A percentile compares a stretch with the other conserved stretches of the same genome.
Evolutionary conservation across 2,113 vertebrate species (phyloP).

Genomic region (Piaya cayana): DNA sequence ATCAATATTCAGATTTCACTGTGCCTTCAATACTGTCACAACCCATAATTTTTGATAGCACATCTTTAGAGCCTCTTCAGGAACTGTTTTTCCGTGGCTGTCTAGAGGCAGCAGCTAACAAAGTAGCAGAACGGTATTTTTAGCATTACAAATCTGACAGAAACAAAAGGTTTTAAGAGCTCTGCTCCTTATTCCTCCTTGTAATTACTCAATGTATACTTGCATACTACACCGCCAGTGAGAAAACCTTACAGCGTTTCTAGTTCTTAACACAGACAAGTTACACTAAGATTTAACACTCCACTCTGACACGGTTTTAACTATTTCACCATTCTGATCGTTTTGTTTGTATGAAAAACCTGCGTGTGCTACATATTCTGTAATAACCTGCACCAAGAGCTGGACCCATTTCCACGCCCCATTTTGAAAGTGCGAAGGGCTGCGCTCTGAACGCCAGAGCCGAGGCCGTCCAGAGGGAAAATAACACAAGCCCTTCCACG

Average conservation of each 20-base stretch:
- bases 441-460: not conserved
- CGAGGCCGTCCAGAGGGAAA: not conserved
- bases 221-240: not conserved
- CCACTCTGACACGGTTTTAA: not conserved
- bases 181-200: not conserved
- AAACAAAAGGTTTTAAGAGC: not conserved
- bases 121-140: not conserved
- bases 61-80: not conserved
- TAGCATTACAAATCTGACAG: not conserved
- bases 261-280: not conserved
- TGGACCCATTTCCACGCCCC: not conserved
- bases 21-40: not conserved
- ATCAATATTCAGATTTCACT: not conserved
- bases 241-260: not conserved
- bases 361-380: not conserved
- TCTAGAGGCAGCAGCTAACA: not conserved
- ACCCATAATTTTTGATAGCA: not conserved
- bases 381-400: not conserved
- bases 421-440: not conserved
- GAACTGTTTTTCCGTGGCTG: not conserved
- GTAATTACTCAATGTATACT: too few species aligned
- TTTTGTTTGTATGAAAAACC: not conserved
- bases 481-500: not conserved
- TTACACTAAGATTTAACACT: not conserved
- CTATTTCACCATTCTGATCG: not conserved